A percentile compares a stretch with the other conserved stretches of the same genome.
Evolutionary conservation across 2,797 vertebrate species (phyloP).

Genomic region (Psittacula derbiana): DNA sequence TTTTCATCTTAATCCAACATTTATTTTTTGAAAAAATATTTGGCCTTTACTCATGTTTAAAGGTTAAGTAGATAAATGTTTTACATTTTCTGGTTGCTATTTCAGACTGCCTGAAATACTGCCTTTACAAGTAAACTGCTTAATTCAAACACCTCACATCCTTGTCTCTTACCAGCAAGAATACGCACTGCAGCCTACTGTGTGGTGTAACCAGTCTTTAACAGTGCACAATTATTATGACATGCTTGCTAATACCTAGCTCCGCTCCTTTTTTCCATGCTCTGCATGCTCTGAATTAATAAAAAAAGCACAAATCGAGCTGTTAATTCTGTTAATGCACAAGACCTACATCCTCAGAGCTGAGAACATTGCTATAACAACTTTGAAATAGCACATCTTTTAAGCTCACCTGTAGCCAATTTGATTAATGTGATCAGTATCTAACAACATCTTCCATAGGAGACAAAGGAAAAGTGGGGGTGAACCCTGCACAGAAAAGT

Average conservation of each 20-base stretch:
- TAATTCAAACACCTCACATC: background rate
- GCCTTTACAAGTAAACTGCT: background rate
- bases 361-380: fast-evolving
- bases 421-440: conserved; percentile 97
- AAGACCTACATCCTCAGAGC: background rate
- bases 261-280: background rate
- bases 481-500: conserved; percentile 94
- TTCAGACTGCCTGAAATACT: background rate
- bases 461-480: conserved; percentile 95
- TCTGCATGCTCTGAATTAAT: background rate
- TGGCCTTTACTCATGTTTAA: background rate
- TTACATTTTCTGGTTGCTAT: background rate
- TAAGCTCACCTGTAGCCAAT: conserved; percentile 84
- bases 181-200: background rate
- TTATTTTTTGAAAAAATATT: background rate
- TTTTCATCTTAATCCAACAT: background rate
- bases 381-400: background rate
- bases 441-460: conserved; percentile 98
- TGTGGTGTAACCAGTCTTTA: background rate
- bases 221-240: background rate
- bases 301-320: background rate
- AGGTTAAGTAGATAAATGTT: background rate
- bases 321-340: background rate
- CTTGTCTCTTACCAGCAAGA: background rate
- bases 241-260: background rate